Percentiles rank a stretch among this genome's conserved stretches.
Evolutionary conservation across 35 echinoderm and acorn worm species (phyloP).

Genomic region (Diadema setosum): DNA sequence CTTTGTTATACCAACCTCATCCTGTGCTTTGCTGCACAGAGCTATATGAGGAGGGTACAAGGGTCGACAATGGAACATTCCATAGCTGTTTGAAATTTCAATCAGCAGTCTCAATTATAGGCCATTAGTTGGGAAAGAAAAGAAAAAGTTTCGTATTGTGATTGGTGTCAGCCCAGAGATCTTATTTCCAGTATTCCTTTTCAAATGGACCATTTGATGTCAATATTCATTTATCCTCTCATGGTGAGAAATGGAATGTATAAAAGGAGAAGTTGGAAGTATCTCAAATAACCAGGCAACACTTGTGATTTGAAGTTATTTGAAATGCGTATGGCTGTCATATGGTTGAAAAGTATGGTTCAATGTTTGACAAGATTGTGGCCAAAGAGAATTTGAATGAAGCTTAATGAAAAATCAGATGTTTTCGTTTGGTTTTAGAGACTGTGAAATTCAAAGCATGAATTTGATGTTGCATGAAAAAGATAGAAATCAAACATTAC

Average conservation of each 20-base stretch:
- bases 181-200: no score
- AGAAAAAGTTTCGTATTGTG: background rate
- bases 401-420: background rate
- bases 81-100: background rate
- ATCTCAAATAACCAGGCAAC: background rate
- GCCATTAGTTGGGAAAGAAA: background rate
- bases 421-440: no score
- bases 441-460: no score
- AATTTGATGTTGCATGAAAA: no score
- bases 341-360: background rate
- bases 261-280: background rate
- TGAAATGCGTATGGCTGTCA: background rate
- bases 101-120: background rate
- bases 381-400: background rate
- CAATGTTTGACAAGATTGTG: background rate
- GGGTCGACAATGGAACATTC: background rate
- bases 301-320: background rate
- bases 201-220: background rate
- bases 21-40: background rate
- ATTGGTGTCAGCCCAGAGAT: no score
- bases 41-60: no score
- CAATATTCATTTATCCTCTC: background rate
- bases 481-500: no score
- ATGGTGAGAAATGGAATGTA: background rate
- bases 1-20: background rate